Base-by-base conservation (phyloP, 2,113 vertebrate genomes). In the Xerus inauris region DNA sequence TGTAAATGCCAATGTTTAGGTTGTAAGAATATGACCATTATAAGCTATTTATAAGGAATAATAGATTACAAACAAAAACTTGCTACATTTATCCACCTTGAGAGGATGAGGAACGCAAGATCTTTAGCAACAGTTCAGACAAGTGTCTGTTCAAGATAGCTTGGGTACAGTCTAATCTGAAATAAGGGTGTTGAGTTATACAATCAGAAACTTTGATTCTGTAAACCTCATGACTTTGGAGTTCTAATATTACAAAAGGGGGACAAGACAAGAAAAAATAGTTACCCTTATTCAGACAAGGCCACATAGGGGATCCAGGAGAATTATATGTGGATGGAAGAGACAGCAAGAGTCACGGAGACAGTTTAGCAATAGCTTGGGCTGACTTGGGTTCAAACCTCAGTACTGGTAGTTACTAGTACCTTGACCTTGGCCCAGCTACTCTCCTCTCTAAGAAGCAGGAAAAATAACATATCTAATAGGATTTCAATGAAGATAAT, bases 191-290 rank as follows among this genome's bases (percentile, higher is more conserved):
- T 20, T 82, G 65, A 87, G 19, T 89, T 84, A 79, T 12, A 91
- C 13, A 64, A 65, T 89, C 40, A 47, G 54, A 94, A 95, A 96
- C 45, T 89, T 83, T 91, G 77, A 88, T 76, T 92, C 38, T 79
- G 5, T 72, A 88, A 95, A 59, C 24, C 77, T 89, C 51, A 85
- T 85, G 45, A 71, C 45, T 88, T 92, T 77, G 69, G 22, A 89
- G 57, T 89, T 93, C 47, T 49, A 83, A 59, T 72, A 76, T 85
- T 85, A 84, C 80, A 94, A 77, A 42, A 67, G 8, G 11, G 17
- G 17, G 9, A 32, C 19, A 76, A 54, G 57, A 92, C 67, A 65
- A 83, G 45, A 57, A 87, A 19, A 17, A 57, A 67, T 67, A 13
- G 1, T 42, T 67, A 72, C 72, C 12, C 32, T 83, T 65, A 64